These are phyloP conservation scores for Petrocephalus schoutedeni DNA, from an alignment of 2,797 vertebrate species.

Conservation along the genomic window DNA sequence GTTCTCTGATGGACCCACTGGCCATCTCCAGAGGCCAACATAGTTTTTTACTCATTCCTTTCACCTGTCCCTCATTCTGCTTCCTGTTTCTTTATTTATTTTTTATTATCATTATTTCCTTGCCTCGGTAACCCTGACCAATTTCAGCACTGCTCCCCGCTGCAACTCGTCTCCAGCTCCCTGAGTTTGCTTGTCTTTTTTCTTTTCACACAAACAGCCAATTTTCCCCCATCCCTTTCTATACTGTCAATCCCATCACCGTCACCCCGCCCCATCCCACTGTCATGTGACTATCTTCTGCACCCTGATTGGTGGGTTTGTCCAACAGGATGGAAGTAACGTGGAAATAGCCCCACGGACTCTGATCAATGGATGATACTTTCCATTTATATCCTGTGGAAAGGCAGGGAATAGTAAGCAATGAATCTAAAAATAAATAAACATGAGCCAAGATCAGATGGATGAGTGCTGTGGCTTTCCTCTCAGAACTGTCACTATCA, in stretches of 20 bases:
- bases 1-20: neutral
- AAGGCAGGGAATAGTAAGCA: neutral
- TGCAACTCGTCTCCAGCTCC: neutral
- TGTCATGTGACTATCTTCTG: neutral
- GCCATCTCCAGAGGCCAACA: neutral
- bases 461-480: neutral
- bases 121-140: neutral
- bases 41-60: neutral
- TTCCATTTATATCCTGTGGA: neutral
- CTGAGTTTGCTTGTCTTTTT: neutral
- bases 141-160: neutral
- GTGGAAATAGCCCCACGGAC: neutral
- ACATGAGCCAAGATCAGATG: neutral
- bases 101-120: neutral
- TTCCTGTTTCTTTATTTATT: neutral
- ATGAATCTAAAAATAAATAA: neutral
- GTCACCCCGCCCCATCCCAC: neutral
- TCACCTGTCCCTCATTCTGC: neutral
- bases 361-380: neutral
- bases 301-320: neutral
- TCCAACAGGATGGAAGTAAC: neutral
- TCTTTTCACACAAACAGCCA: neutral
- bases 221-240: neutral
- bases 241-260: neutral
- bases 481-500: neutral